Evolutionary conservation across 2,888 invertebrate genomes (phyloP).

Genomic region (Phyllotreta cruciferae): DNA sequence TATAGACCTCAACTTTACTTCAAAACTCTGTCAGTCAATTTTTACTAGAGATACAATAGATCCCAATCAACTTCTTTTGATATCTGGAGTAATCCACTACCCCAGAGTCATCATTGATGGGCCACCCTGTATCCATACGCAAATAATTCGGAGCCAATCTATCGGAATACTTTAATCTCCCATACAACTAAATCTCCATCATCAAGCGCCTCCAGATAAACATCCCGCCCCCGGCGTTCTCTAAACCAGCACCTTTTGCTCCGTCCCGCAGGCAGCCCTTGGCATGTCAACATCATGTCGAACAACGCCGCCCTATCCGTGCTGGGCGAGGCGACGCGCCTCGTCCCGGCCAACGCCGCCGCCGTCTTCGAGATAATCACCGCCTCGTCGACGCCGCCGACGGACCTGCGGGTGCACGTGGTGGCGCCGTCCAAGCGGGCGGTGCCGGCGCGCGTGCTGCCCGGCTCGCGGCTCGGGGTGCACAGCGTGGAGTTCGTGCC

Average conservation of each 20-base stretch:
- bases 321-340: slow-evolving; percentile 85
- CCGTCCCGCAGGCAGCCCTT: slow-evolving; percentile 83
- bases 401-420: slow-evolving; percentile 71
- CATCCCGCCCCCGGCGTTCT: neutral
- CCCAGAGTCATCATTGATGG: no score
- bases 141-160: no score
- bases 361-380: slow-evolving; percentile 90
- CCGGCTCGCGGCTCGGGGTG: slow-evolving; percentile 75
- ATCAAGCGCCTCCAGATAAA: slow-evolving; percentile 8
- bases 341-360: slow-evolving; percentile 88
- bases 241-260: slow-evolving; percentile 23
- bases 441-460: slow-evolving; percentile 81
- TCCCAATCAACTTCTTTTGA: no score
- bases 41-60: no score
- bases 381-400: slow-evolving; percentile 63
- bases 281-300: slow-evolving; percentile 91
- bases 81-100: no score
- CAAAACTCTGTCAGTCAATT: no score
- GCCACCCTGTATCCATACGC: no score
- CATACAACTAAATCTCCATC: no score
- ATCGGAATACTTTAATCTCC: no score
- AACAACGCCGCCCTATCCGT: slow-evolving; percentile 75
- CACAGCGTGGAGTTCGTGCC: slow-evolving; percentile 93
- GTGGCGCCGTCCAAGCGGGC: slow-evolving; percentile 86
- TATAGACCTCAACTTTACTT: no score